Evolutionary conservation across 2,113 vertebrate species (phyloP).

Genomic region (Cryptotis parvus): DNA sequence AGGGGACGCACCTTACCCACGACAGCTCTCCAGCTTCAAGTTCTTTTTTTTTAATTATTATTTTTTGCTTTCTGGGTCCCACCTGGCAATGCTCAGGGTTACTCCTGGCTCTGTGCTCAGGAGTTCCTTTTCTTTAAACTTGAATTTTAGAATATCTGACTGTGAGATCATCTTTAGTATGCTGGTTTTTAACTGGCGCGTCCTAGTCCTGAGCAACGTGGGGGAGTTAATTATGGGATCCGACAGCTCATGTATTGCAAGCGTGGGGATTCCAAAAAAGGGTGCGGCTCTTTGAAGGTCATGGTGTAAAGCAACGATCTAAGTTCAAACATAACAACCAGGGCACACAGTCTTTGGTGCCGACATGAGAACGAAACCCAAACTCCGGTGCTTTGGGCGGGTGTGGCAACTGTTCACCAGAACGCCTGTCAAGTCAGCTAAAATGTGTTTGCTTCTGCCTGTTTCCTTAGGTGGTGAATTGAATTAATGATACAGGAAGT

Average conservation of each 20-base stretch:
- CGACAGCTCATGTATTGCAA: background rate
- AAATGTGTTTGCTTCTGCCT: background rate
- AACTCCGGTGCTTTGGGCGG: background rate
- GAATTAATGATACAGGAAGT: background rate
- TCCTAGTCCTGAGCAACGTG: background rate
- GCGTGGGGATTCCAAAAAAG: background rate
- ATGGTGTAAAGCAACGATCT: background rate
- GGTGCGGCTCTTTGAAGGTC: background rate
- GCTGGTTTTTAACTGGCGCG: background rate
- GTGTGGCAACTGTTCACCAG: background rate
- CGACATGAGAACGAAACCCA: background rate
- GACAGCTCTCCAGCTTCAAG: no score
- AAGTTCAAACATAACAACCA: background rate
- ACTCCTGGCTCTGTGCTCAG: no score
- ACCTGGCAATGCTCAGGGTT: no score
- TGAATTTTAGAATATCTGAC: constrained; percentile 24
- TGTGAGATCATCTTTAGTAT: background rate
- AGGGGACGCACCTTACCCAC: no score
- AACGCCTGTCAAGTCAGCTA: background rate
- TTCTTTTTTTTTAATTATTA: no score
- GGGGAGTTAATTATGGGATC: background rate
- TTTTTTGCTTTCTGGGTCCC: no score
- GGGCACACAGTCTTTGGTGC: background rate
- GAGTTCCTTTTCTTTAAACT: background rate
- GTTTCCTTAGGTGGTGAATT: constrained; percentile 20